A percentile compares a stretch with the other conserved stretches of the same genome.
phyloP scores from a whole-genome alignment of 2,888 invertebrate genomes.

The Limenitis camilla region DNA sequence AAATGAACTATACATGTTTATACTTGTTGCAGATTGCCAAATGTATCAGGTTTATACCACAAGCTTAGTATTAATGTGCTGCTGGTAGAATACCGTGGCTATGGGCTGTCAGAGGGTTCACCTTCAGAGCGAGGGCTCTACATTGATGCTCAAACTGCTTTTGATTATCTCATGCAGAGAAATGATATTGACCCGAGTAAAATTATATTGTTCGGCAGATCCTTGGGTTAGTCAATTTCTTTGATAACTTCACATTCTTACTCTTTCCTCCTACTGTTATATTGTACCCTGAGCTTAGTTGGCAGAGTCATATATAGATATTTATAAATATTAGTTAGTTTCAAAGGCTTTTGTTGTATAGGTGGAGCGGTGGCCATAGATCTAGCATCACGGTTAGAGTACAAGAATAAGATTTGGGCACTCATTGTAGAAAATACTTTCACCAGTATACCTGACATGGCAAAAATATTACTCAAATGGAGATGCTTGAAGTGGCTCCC shows the following conservation, averaged over 20 bases:
- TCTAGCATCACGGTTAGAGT: constrained; percentile 83
- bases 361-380: constrained; percentile 96
- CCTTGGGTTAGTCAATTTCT: constrained; percentile 76
- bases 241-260: too few species aligned
- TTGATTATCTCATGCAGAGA: constrained; percentile 87
- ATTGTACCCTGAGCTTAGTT: too few species aligned
- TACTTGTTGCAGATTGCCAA: constrained; percentile 78
- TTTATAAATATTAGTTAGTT: neutral
- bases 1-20: neutral
- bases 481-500: constrained; percentile 84
- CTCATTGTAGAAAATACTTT: constrained; percentile 96
- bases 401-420: constrained; percentile 87
- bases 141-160: constrained; percentile 88
- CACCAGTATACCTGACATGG: constrained; percentile 95
- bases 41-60: constrained; percentile 89
- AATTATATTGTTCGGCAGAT: constrained; percentile 93
- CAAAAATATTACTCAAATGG: constrained; percentile 85
- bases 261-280: too few species aligned
- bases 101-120: constrained; percentile 91
- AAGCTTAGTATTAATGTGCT: constrained; percentile 89
- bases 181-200: constrained; percentile 88
- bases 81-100: constrained; percentile 96
- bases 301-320: too few species aligned
- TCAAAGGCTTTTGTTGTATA: constrained; percentile 28
- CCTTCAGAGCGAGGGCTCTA: constrained; percentile 92